Base-by-base conservation (phyloP, 2,113 vertebrate genomes). In the Mirza zaza region DNA sequence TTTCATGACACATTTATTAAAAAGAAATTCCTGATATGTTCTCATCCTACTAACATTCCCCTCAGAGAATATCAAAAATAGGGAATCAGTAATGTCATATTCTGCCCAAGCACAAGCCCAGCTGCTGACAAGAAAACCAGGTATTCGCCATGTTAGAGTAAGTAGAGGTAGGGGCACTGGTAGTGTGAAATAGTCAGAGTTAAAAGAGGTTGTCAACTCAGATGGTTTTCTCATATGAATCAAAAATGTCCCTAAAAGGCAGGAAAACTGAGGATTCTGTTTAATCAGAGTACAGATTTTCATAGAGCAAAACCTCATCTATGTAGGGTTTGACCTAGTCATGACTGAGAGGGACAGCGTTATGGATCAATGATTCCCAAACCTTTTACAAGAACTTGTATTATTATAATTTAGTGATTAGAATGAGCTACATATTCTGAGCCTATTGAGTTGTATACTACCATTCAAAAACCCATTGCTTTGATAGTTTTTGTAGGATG, bases 61-160 rank as follows among this genome's bases (percentile, higher is more conserved):
- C 59, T 91, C 36, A 67, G 75, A 96, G n/a, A 90, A 73, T 76
- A 77, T 77, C 12, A 90, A 70, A 90, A 80, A 87, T 8, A 23
- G 27, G 23, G 70, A 92, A 48, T 86, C n/a, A 65, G 52, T 57
- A 76, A 8, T 90, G 39, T 36, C 65, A 88, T 29, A 5, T 70
- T 96, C 25, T 14, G 70, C 42, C 1, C 0, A 79, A 67, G 8
- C 32, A 77, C 83, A 48, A 87, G 5, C 14, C 32, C 8, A 48
- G 59, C 2, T 63, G 83, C 11, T 59, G 71, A 76, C 63, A 39
- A 93, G 45, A 91, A 87, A 80, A n/a, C 6, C 32, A 73, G 1
- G 21, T 0, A 21, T 13, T 8, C 21, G 32, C 29, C 14, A 6
- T 61, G 67, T 68, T 61, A 20, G 59, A 71, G 57, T 52, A 71